Base-by-base conservation (phyloP, 2,113 vertebrate species). In the Genyomyrus donnyi region DNA sequence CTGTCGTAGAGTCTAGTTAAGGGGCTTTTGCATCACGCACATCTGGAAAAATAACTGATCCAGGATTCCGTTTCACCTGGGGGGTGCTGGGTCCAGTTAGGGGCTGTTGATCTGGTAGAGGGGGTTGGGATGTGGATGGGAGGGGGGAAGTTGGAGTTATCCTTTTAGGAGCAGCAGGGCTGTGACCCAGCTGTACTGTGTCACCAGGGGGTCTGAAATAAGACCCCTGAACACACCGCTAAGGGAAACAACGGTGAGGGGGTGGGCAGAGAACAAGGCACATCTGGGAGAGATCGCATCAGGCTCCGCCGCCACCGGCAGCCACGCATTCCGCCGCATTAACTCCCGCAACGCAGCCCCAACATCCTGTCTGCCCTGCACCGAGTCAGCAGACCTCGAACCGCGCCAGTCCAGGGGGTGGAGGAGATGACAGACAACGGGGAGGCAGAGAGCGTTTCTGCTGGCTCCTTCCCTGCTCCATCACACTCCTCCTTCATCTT, bases 241-340 rank as follows among this genome's bases (percentile, higher is more conserved):
- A 88, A 85, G 24, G 53, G 3, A 83, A 83, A 66, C 53, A 80
- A 90, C 39, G 74, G 19, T 39, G 19, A 84, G 90, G 90, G 87
- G 89, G 85, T 4, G 1, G 8, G 24, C 46, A 31, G 13, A 46
- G 11, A 7, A 53, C 48, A 53, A 31, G 88, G 92, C 86, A 90
- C 91, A 93, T 89, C 92, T 91, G 92, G 91, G 93, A 85, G 91
- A 92, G 92, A 94, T 93, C 90, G 90, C 91, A 91, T 83, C 86
- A 90, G 92, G 87, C 95, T 95, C 93, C 92, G 21, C 93, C 91
- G 92, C 93, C 91, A 24, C 92, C 52, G 21, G 89, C 50, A 87
- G 91, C 90, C 89, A 74, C 70, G 58, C 77, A 90, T 91, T 93
- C 91, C 90, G 46, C 35, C 39, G 92, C 92, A 93, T 94, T 90